phyloP scores from a whole-genome alignment of 2,113 vertebrate genomes.

The Brachypodius melanocephalos region DNA sequence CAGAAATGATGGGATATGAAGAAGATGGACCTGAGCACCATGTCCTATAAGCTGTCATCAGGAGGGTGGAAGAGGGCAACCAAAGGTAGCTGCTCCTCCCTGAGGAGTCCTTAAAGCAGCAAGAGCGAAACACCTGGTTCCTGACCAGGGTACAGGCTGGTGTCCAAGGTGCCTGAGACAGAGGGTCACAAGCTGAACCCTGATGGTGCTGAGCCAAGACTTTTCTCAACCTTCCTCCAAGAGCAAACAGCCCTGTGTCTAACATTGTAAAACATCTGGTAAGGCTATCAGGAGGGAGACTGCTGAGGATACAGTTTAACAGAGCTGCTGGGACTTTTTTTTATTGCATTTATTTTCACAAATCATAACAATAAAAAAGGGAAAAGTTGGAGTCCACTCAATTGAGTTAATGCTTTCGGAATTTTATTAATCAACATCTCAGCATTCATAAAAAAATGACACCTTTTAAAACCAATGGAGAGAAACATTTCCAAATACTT shows the following conservation, averaged over 20 bases:
- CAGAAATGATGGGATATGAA: neutral
- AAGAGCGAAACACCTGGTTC: neutral
- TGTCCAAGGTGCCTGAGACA: neutral
- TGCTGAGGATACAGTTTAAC: conserved; percentile 70
- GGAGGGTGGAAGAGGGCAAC: neutral
- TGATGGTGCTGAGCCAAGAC: conserved; percentile 31
- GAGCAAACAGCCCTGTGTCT: conserved; percentile 8
- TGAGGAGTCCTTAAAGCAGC: neutral
- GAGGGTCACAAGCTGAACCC: neutral
- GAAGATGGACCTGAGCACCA: neutral
- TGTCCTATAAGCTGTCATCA: neutral
- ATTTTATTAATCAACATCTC: conserved; percentile 80
- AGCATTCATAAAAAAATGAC: conserved; percentile 74
- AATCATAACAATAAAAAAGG: conserved; percentile 51
- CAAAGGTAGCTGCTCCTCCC: neutral
- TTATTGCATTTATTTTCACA: conserved; percentile 73
- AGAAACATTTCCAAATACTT: conserved; percentile 74
- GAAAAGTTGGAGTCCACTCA: conserved; percentile 66
- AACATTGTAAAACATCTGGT: conserved; percentile 74
- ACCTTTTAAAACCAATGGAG: conserved; percentile 74
- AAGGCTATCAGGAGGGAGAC: conserved; percentile 63
- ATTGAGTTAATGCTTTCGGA: conserved; percentile 76
- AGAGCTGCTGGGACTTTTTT: conserved; percentile 70
- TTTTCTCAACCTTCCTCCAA: conserved; percentile 32
- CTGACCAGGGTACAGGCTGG: neutral